Conservation (phyloP, 2,113 vertebrate genomes). For the Corvus hawaiiensis region DNA sequence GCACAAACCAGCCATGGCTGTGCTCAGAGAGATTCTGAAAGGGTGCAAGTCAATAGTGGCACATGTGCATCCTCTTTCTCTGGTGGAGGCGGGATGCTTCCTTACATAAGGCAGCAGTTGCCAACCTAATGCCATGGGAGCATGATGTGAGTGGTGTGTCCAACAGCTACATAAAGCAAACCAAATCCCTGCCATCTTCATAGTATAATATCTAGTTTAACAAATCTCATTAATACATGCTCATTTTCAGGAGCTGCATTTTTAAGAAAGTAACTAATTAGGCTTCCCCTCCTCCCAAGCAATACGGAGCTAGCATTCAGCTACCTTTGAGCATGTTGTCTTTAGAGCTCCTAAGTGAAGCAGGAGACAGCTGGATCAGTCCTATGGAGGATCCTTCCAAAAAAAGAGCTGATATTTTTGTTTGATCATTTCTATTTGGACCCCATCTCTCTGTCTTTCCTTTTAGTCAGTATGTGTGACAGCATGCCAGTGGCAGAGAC, state of each 20-base stretch:
- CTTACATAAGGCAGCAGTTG: background rate
- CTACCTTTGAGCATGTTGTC: background rate
- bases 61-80: fast-evolving
- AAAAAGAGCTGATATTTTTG: background rate
- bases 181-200: background rate
- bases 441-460: background rate
- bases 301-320: background rate
- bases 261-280: background rate
- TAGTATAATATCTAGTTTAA: background rate
- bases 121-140: background rate
- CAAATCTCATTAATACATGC: background rate
- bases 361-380: background rate
- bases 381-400: background rate
- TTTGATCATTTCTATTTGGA: background rate
- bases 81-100: background rate
- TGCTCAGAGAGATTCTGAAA: background rate
- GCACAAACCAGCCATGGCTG: background rate
- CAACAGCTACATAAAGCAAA: background rate
- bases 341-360: background rate
- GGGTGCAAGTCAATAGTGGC: background rate
- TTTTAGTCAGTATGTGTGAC: background rate
- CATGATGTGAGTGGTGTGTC: fast-evolving
- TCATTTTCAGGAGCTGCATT: background rate
- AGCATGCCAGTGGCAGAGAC: background rate
- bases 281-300: background rate